Evolutionary conservation across 1,140 invertebrate species (phyloP), one percentile per base, ranked within the genome.

Genomic region (Zaprionus nigranus): DNA sequence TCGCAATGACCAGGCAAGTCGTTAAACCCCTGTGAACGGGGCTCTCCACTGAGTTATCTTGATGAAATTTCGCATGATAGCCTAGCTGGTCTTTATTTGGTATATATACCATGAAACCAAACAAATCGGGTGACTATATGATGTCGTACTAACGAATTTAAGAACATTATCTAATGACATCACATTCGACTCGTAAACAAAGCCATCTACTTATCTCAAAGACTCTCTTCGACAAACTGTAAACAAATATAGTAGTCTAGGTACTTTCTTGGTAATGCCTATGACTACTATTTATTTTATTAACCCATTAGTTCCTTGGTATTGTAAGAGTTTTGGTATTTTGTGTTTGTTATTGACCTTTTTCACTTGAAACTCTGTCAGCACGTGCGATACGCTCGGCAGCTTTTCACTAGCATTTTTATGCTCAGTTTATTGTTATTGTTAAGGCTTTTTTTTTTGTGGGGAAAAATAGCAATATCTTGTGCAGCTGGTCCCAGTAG

Each of bases 381-480:
- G 66, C 49, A 79, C 77, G 77, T 70, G 63, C 59, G 79, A 59
- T 61, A 71, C 73, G 76, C 79, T 78, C 79, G 56, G 60, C 49
- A 63, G 75, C 26, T 68, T 75, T 72, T 65, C 63, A 24, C 54
- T 20, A 73, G 24, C 20, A 40, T 64, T 57, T 60, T 68, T 56
- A 74, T 69, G 72, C 64, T 60, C 26, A 54, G 46, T 40, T 59
- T 65, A 30, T 56, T 51, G 28, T 51, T 67, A n/a, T 56, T 43
- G 3, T 36, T 53, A 6, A 56, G 34, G 3, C 4, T 67, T 59
- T 5, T 49, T 5, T 49, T 56, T 20, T 22, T 57, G 36, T 64
- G 51, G 54, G 34, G 13, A 40, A 38, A 30, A 63, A 64, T 68
- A 51, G 64, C 59, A 66, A 66, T 79, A 69, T 67, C 69, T 65